A percentile compares a stretch with the other conserved stretches of the same genome.
Evolutionary conservation across 2,113 vertebrate genomes (phyloP).

Genomic region (Pangasianodon hypophthalmus): DNA sequence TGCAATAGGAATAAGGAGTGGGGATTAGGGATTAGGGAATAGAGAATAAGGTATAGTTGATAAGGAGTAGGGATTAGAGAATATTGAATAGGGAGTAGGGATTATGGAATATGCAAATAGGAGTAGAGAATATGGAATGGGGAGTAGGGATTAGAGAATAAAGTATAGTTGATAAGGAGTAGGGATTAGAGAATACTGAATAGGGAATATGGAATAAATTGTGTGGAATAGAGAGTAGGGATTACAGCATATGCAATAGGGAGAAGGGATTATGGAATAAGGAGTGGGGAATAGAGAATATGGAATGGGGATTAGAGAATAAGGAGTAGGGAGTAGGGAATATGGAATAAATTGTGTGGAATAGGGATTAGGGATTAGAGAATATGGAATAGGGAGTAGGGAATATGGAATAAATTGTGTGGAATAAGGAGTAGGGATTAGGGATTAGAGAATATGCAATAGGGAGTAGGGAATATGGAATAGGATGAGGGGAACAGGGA

Average conservation of each 20-base stretch:
- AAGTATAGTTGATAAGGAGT: fast-evolving
- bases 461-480: background rate
- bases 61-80: background rate
- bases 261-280: background rate
- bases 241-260: background rate
- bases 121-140: background rate
- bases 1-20: background rate
- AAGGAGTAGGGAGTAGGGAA: no score
- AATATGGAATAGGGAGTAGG: fast-evolving
- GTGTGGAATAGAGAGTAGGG: background rate
- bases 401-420: no score
- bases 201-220: background rate
- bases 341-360: no score
- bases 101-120: background rate
- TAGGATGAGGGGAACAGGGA: background rate
- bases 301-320: no score
- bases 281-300: background rate
- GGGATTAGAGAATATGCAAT: background rate
- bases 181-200: background rate
- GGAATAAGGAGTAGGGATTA: background rate
- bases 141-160: background rate
- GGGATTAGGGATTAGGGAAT: background rate
- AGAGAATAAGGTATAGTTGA: background rate
- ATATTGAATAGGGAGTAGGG: background rate
- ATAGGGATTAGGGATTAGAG: no score